Evolutionary conservation across 2,113 vertebrate genomes (phyloP), one percentile per base, ranked within the genome.

Genomic region (Narcine bancroftii): DNA sequence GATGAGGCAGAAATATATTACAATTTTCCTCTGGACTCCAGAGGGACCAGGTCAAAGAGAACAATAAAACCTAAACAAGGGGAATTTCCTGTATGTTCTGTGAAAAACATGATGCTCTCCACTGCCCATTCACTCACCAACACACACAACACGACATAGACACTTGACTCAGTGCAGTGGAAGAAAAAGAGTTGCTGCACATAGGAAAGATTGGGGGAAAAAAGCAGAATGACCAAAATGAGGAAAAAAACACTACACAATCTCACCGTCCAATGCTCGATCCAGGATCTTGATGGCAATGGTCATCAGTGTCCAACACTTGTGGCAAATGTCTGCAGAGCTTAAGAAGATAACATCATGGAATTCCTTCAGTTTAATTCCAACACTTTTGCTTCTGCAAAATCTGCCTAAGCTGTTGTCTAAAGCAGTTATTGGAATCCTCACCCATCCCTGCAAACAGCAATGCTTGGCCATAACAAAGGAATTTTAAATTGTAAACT

Each of bases 261-360:
- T 91, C 60, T 91, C 95, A 97, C 98, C 98, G 93, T 95, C 94
- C 33, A 99, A 95, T 0, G 98, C 97, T 50, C 97, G 95, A 94
- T 99, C 97, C 0, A 99, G 96, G 94, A 99, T 92, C 76, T 56
- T 96, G n/a, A 99, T 96, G 0, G 98, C 98, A 53, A 99, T 97
- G 24, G 96, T 99, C 99, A 99, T 99, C 93, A 99, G 95, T 0
- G 96, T 98, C 99, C 99, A 99, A 95, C 98, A 99, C 94, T 98
- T 99, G 83, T 95, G 92, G 93, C 99, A 99, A 95, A 99, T 98
- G 92, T 99, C 98, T 47, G 98, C 98, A 69, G 97, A 97, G 95
- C 99, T 99, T 94, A 92, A 94, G 0, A 94, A 53, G 0, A 87
- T 0, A 3, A 47, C 0, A 1, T n/a, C 26, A 53, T 26, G 19